Percentiles rank a stretch among this genome's conserved stretches.
Conservation (phyloP, 2,797 vertebrate genomes). For the Lithobates sylvaticus region DNA sequence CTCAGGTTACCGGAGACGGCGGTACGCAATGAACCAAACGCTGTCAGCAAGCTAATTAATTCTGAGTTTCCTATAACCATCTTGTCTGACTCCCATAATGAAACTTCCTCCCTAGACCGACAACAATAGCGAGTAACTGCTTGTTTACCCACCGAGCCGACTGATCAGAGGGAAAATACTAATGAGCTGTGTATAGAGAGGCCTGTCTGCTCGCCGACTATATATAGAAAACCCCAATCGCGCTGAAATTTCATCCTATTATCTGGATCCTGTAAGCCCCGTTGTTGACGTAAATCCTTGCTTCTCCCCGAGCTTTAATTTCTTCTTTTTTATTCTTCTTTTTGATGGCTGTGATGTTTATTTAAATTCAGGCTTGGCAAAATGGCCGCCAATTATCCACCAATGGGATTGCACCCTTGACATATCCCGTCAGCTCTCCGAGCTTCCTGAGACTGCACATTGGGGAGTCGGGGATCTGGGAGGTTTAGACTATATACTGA, state of each 20-base stretch:
- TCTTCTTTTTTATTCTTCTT: not conserved
- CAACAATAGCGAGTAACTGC: constrained; percentile 1
- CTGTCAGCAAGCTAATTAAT: constrained; percentile 19
- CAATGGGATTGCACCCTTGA: not conserved
- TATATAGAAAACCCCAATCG: constrained; percentile 24
- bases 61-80: not conserved
- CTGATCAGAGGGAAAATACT: constrained; percentile 14
- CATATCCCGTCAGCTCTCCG: not conserved
- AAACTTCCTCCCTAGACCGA: constrained; percentile 1
- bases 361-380: not conserved
- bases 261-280: not conserved
- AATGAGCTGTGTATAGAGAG: constrained; percentile 21
- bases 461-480: not conserved
- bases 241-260: constrained; percentile 15
- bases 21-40: not conserved
- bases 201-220: not conserved
- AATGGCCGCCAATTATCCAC: constrained; percentile 5
- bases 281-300: constrained; percentile 17
- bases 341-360: not conserved
- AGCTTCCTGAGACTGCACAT: not conserved
- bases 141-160: constrained; percentile 10
- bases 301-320: not conserved
- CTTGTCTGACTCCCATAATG: not conserved
- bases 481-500: not conserved
- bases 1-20: no score